Conservation (phyloP, 2,888 invertebrate species). For the Drosophila seclusa region DNA sequence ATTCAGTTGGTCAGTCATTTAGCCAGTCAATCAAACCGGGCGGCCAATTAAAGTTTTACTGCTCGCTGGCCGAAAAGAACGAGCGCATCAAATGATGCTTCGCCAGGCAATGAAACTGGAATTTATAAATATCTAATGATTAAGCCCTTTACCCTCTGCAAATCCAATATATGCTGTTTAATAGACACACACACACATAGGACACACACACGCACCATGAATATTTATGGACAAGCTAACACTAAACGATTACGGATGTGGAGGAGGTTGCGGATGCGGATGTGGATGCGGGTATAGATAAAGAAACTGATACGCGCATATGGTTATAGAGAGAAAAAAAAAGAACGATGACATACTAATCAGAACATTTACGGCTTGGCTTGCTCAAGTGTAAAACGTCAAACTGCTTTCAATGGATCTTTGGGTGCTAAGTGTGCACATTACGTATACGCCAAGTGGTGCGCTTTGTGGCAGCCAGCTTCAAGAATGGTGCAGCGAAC, state of each 20-base stretch:
- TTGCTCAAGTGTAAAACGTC: constrained; percentile 4
- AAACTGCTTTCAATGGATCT: constrained; percentile 18
- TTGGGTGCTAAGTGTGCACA: constrained; percentile 37
- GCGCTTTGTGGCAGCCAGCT: constrained; percentile 21
- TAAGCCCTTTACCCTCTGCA: constrained; percentile 41
- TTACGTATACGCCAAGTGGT: constrained; percentile 48
- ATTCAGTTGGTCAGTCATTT: constrained; percentile 76
- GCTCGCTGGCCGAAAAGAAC: constrained; percentile 54
- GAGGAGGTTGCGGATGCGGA: constrained; percentile 1
- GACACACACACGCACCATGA: constrained; percentile 19
- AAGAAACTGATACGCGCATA: constrained; percentile 8
- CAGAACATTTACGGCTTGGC: constrained; percentile 12
- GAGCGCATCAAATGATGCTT: constrained; percentile 40
- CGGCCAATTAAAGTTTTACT: constrained; percentile 75
- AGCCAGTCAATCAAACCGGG: constrained; percentile 72
- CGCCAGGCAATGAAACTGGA: constrained; percentile 40
- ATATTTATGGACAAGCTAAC: constrained; percentile 31
- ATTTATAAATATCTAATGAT: constrained; percentile 57
- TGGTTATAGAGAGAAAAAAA: neutral
- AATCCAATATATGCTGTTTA: neutral
- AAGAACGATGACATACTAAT: constrained; percentile 9
- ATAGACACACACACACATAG: constrained; percentile 5
- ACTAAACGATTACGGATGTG: constrained; percentile 12
- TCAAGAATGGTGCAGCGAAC: constrained; percentile 23
- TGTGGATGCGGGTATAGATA: neutral